Evolutionary conservation across 2,113 vertebrate species (phyloP).

Genomic region (Cryptomyrus ogoouensis): DNA sequence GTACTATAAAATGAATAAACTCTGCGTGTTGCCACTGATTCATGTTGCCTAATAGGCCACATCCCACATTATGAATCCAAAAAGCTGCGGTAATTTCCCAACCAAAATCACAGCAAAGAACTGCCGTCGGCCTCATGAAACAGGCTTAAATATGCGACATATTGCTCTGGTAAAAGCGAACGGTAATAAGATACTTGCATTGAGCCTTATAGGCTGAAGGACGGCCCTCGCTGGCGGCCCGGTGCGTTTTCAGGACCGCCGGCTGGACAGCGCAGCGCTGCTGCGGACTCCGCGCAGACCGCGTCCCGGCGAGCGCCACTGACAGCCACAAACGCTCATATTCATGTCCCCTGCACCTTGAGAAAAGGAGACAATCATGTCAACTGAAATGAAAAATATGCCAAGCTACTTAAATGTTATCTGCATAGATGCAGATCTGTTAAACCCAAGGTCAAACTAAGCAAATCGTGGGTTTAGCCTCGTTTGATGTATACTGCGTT

Average conservation of each 20-base stretch:
- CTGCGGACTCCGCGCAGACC: not conserved
- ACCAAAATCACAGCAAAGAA: not conserved
- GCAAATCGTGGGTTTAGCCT: not conserved
- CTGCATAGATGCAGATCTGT: not conserved
- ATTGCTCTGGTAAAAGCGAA: not conserved
- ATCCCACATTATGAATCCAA: not conserved
- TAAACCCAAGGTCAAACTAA: not conserved
- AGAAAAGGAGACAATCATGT: not conserved
- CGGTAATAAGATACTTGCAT: not conserved
- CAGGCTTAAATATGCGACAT: not conserved
- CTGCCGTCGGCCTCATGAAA: not conserved
- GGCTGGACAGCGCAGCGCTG: slow-evolving; percentile 24
- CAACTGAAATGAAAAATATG: not conserved
- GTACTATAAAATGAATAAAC: not conserved
- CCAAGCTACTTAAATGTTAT: not conserved
- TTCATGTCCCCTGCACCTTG: not conserved
- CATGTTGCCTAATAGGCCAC: not conserved
- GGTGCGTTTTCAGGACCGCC: slow-evolving; percentile 19
- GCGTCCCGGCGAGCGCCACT: not conserved
- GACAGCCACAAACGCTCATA: not conserved
- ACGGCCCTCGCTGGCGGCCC: not conserved
- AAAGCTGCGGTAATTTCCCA: not conserved
- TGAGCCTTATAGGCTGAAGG: not conserved
- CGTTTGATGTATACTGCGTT: not conserved
- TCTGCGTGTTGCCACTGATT: not conserved